These are phyloP conservation scores for Columba janthina DNA, from an alignment of 2,113 vertebrate genomes.

Conservation along the genomic window DNA sequence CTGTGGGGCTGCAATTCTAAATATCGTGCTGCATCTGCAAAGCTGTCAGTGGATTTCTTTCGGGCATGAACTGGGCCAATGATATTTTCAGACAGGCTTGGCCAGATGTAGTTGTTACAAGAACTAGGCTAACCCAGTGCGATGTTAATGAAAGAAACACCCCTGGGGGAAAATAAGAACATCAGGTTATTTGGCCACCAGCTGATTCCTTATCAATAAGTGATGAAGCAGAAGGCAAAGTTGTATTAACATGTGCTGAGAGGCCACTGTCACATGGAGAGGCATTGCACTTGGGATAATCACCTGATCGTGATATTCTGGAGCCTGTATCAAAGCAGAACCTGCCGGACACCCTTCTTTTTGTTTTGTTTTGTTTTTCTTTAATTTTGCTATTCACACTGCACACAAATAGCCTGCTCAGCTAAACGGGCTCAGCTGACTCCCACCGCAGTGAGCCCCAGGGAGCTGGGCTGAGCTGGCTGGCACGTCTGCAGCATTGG, in stretches of 20 bases:
- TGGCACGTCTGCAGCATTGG: fast-evolving
- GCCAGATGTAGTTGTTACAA: background rate
- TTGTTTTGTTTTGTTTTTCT: background rate
- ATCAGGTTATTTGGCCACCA: background rate
- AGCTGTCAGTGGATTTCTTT: background rate
- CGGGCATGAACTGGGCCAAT: background rate
- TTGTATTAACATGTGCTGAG: background rate
- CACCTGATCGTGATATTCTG: background rate
- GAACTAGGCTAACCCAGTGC: background rate
- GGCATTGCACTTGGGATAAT: background rate
- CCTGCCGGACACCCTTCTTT: background rate
- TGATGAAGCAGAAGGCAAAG: background rate
- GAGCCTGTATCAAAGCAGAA: background rate
- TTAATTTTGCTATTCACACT: background rate
- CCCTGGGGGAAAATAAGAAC: background rate
- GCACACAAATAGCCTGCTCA: fast-evolving
- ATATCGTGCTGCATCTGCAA: background rate
- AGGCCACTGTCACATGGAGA: background rate
- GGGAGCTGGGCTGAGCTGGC: background rate
- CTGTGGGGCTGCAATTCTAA: background rate
- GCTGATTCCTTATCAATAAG: constrained; percentile 34
- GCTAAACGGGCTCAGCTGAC: background rate
- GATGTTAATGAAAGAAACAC: background rate
- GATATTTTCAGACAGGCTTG: background rate
- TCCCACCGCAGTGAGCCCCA: background rate